A percentile compares a stretch with the other conserved stretches of the same genome.
Evolutionary conservation across 2,888 invertebrate genomes (phyloP).

Genomic region (Drosophila paramelanica): DNA sequence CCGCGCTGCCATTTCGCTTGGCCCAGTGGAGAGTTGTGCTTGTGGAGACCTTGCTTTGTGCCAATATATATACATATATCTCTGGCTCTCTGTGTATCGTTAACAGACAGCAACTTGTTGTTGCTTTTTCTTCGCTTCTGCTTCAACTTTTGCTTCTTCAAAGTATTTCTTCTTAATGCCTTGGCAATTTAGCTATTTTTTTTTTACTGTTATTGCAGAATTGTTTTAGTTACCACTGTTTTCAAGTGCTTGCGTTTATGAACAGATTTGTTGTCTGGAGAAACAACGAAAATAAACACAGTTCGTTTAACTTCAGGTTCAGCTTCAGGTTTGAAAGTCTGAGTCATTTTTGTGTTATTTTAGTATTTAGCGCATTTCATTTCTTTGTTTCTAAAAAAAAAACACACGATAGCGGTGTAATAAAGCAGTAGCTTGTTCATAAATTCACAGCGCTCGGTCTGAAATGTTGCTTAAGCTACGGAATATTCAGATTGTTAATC

Average conservation of each 20-base stretch:
- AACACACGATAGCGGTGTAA: constrained; percentile 1
- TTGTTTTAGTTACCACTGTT: constrained; percentile 49
- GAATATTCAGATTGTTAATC: not conserved
- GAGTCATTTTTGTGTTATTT: constrained; percentile 45
- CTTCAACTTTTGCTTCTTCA: constrained; percentile 26
- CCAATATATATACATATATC: constrained; percentile 50
- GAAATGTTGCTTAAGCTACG: not conserved
- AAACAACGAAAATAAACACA: constrained; percentile 23
- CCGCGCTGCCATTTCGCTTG: constrained; percentile 53
- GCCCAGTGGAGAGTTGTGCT: constrained; percentile 57
- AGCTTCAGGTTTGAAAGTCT: constrained; percentile 33
- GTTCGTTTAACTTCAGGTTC: constrained; percentile 25
- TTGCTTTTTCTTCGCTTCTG: constrained; percentile 57
- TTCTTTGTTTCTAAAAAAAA: constrained; percentile 9
- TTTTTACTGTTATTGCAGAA: constrained; percentile 39
- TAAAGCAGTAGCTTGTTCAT: not conserved
- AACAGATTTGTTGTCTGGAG: constrained; percentile 22
- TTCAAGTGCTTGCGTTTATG: constrained; percentile 25
- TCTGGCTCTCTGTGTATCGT: constrained; percentile 60
- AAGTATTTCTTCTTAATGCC: constrained; percentile 18
- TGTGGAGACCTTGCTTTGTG: constrained; percentile 54
- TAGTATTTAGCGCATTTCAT: constrained; percentile 20
- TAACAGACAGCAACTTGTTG: constrained; percentile 69
- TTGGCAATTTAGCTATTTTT: constrained; percentile 37
- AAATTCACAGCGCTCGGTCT: not conserved